Evolutionary conservation across 2,888 invertebrate genomes (phyloP), one percentile per base, ranked within the genome.

Genomic region (Yponomeuta malinellus): DNA sequence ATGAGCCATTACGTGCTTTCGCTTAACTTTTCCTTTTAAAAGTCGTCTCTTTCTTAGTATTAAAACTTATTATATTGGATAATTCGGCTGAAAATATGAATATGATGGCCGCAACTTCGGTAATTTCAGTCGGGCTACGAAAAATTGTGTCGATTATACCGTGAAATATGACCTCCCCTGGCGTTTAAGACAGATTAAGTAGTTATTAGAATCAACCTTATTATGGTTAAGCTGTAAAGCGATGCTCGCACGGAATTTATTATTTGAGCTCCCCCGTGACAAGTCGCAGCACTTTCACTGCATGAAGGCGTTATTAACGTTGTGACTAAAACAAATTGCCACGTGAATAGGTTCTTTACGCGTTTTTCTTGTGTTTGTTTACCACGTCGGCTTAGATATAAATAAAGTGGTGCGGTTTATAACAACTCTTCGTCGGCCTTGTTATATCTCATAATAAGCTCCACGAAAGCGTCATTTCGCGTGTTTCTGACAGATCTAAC

Each of bases 1-100:
- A 91, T 90, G 90, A 90, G 85, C 90, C 90, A 92, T 91, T 90
- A 90, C 90, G 88, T 89, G 89, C 89, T 90, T 89, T 88, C 83
- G 78, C 75, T 79, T 82, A 92, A 92, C 88, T 92, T 92, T 92
- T 90, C 89, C 89, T 89, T 91, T 91, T 91, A 90, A 90, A 92
- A 91, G 87, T 90, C 86, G 84, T 85, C 87, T 88, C 86, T 86
- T 90, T 89, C 90, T 90, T 63, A 63, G 88, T 89, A 90, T 88
- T 87, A 75, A 86, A 90, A 90, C 88, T 90, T 90, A 86, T 88
- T 88, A 89, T 88, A 91, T 89, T 89, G 85, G 90, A 90, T 89
- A 89, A 90, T 90, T 91, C 83, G 79, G 80, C 83, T 76, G 81
- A 87, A 90, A 90, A 89, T 90, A 89, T 89, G 89, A 87, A 88